Conservation (phyloP, 1,140 invertebrate species). For the Drosophila auraria region DNA sequence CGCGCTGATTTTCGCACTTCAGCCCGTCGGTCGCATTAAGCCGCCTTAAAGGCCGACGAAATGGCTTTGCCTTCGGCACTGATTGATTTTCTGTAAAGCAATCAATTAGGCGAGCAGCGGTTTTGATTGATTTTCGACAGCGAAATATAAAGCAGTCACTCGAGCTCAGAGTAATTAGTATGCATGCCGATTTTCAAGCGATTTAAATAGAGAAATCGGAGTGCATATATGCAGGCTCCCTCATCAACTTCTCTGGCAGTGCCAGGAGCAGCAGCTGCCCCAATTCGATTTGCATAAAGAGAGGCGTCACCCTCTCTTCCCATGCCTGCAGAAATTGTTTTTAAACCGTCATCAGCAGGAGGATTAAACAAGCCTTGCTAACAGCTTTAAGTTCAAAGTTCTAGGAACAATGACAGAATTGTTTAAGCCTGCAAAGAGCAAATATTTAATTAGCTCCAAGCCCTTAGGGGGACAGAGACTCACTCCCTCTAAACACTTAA, state of each 20-base stretch:
- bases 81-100: slow-evolving; percentile 52
- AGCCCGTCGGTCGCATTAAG: slow-evolving; percentile 30
- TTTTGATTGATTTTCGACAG: slow-evolving; percentile 70
- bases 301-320: slow-evolving; percentile 1
- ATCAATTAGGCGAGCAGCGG: slow-evolving; percentile 64
- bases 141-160: slow-evolving; percentile 12
- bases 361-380: slow-evolving; percentile 24
- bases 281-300: slow-evolving; percentile 57
- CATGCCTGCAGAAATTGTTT: slow-evolving; percentile 45
- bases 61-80: slow-evolving; percentile 13
- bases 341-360: slow-evolving; percentile 39
- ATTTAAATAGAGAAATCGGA: background rate
- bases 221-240: slow-evolving; percentile 12
- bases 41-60: slow-evolving; percentile 13
- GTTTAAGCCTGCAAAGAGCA: slow-evolving; percentile 54
- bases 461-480: slow-evolving; percentile 18
- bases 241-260: background rate
- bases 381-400: slow-evolving; percentile 54
- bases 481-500: slow-evolving; percentile 20
- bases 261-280: slow-evolving; percentile 12
- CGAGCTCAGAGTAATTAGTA: slow-evolving; percentile 53
- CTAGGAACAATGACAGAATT: slow-evolving; percentile 54
- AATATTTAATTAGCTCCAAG: slow-evolving; percentile 73
- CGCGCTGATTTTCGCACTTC: slow-evolving; percentile 27
- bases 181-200: slow-evolving; percentile 3